Conservation (phyloP, 2,113 vertebrate species). For the Tauraco erythrolophus region DNA sequence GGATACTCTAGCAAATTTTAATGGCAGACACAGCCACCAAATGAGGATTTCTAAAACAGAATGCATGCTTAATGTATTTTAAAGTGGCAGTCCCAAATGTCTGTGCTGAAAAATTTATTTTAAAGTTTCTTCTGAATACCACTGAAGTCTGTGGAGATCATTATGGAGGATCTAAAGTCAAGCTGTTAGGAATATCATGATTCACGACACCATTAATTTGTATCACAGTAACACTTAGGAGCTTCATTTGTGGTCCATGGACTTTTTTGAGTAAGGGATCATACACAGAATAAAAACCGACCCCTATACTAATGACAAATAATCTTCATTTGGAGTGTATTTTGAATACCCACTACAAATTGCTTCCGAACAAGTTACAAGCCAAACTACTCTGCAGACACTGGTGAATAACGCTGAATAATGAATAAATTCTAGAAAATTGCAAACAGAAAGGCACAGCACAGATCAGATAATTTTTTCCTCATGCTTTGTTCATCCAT, state of each 20-base stretch:
- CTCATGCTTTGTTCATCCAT: constrained; percentile 32
- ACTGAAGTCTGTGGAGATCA: neutral
- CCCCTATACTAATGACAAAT: neutral
- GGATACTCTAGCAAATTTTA: neutral
- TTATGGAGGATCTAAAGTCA: neutral
- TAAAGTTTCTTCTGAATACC: neutral
- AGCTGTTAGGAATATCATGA: neutral
- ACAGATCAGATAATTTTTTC: constrained; percentile 8
- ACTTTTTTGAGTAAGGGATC: neutral
- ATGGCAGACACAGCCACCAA: neutral
- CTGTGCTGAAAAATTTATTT: neutral
- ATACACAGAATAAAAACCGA: neutral
- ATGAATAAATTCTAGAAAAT: neutral
- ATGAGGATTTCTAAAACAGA: neutral
- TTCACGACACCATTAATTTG: neutral
- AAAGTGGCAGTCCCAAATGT: neutral
- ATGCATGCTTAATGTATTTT: neutral
- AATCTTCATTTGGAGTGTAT: neutral
- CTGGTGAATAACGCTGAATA: neutral
- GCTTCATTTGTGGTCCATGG: neutral
- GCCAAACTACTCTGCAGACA: neutral
- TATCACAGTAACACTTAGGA: neutral
- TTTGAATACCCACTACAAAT: neutral
- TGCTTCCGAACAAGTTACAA: neutral
- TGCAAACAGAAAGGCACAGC: neutral